Percentiles rank a stretch among this genome's conserved stretches.
Evolutionary conservation across 2,797 vertebrate species (phyloP).

Genomic region (Rhabdophis nuchalis): DNA sequence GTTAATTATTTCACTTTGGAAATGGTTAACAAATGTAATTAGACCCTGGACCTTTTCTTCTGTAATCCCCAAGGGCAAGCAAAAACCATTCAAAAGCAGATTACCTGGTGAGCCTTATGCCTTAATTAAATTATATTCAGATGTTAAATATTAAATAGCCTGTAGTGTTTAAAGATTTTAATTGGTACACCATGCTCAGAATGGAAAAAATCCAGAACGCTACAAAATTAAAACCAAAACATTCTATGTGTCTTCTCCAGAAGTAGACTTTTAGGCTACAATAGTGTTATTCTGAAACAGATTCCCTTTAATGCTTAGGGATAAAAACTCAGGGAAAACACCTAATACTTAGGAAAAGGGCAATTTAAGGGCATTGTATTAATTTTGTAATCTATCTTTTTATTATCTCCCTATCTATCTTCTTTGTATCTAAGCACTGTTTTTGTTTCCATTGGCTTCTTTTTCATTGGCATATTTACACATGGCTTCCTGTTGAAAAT

Average conservation of each 20-base stretch:
- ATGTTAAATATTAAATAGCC: slow-evolving; percentile 47
- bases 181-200: slow-evolving; percentile 8
- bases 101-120: background rate
- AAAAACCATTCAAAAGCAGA: slow-evolving; percentile 27
- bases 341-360: slow-evolving; percentile 1
- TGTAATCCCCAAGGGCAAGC: slow-evolving; percentile 34
- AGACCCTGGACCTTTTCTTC: slow-evolving; percentile 44
- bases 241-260: background rate
- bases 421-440: slow-evolving; percentile 2
- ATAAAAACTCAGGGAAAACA: background rate
- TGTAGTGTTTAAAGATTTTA: slow-evolving; percentile 44
- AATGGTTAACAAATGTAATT: slow-evolving; percentile 57
- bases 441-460: slow-evolving; percentile 39
- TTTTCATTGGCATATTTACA: slow-evolving; percentile 57
- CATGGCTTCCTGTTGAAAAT: slow-evolving; percentile 38
- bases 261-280: background rate
- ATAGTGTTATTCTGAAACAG: background rate
- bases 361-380: background rate
- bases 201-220: slow-evolving; percentile 3
- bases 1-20: no score
- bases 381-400: background rate
- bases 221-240: background rate
- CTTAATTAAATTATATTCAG: slow-evolving; percentile 54
- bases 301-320: slow-evolving; percentile 6
- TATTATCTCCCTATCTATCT: background rate